phyloP scores from a whole-genome alignment of 2,113 vertebrate species.

The Strix aluco region DNA sequence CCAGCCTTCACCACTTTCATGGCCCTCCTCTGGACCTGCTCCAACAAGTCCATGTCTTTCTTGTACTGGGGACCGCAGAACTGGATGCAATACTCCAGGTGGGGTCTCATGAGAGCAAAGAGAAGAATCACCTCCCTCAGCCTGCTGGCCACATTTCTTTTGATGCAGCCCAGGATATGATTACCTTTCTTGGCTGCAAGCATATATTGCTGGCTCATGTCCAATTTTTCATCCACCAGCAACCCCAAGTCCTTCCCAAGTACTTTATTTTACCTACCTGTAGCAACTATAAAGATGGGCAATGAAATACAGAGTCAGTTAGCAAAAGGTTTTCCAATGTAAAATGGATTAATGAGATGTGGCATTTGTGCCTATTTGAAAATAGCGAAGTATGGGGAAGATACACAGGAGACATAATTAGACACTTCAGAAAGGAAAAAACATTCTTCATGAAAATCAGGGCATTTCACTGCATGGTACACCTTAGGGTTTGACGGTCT shows the following conservation, averaged over 20 bases:
- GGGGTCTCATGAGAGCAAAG: background rate
- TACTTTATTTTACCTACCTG: background rate
- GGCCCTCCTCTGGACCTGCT: background rate
- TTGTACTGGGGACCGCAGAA: background rate
- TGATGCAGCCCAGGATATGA: background rate
- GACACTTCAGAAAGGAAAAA: background rate
- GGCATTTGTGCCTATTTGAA: background rate
- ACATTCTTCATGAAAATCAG: background rate
- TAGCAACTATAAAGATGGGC: background rate
- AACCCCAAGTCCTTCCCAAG: background rate
- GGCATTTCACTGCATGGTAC: background rate
- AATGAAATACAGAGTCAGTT: background rate
- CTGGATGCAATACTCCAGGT: background rate
- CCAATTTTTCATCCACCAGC: background rate
- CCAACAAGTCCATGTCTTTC: background rate
- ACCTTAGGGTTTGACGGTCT: background rate
- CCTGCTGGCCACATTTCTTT: background rate
- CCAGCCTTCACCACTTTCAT: background rate
- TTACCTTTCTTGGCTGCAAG: background rate
- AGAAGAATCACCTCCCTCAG: background rate
- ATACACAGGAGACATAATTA: background rate
- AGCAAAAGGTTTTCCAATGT: background rate
- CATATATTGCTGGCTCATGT: rapidly evolving
- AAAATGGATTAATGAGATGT: background rate
- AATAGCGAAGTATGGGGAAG: background rate